phyloP scores from a whole-genome alignment of 2,888 invertebrate species.

The Julus scanicus region DNA sequence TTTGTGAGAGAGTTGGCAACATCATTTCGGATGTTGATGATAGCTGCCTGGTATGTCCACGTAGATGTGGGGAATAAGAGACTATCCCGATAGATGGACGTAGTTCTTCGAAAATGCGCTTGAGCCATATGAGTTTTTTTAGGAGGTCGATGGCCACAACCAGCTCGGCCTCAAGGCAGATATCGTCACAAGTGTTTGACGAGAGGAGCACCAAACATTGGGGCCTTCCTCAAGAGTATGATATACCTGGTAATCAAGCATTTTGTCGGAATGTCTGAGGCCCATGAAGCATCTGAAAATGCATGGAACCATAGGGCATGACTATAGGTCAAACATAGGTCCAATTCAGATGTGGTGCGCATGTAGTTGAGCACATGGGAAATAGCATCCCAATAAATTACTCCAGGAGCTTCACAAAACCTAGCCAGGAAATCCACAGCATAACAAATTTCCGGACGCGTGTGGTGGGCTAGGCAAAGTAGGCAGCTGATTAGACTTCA shows the following conservation, averaged over 20 bases:
- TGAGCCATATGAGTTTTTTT: conserved; percentile 59
- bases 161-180: conserved; percentile 61
- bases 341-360: not conserved
- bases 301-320: not conserved
- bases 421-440: not conserved
- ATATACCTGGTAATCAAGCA: not conserved
- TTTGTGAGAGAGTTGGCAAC: no score
- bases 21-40: no score
- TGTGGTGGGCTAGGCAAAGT: not conserved
- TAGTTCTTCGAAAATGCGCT: not conserved
- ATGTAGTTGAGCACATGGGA: not conserved
- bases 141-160: conserved; percentile 59
- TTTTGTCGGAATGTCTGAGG: not conserved
- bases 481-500: not conserved
- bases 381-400: not conserved
- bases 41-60: not conserved
- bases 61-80: not conserved
- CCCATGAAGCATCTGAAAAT: not conserved
- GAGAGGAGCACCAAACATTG: conserved; percentile 59
- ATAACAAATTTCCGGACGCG: not conserved
- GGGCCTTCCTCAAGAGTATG: not conserved
- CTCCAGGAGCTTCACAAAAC: not conserved
- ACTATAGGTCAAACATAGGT: not conserved
- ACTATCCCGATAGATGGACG: not conserved
- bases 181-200: conserved; percentile 60